Percentiles rank a stretch among this genome's conserved stretches.
Conservation (phyloP, 2,888 invertebrate genomes). For the Nemurella pictetii region DNA sequence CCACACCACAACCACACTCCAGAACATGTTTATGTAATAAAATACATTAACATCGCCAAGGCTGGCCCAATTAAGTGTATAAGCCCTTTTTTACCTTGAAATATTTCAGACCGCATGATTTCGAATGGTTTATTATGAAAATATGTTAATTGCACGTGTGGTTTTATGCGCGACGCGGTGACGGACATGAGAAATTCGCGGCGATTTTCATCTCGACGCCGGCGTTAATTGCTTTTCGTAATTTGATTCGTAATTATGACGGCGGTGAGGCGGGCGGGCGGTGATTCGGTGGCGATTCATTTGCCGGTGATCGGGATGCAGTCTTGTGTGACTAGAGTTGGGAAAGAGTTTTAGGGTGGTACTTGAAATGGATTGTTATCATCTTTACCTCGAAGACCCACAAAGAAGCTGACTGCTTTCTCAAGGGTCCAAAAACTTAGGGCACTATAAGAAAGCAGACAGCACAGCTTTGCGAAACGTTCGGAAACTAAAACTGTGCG, state of each 20-base stretch:
- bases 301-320: not conserved
- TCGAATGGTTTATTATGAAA: not conserved
- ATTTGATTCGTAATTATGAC: not conserved
- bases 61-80: conserved; percentile 5
- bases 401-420: too few relatives aligned
- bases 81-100: conserved; percentile 29
- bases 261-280: too few relatives aligned
- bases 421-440: too few relatives aligned
- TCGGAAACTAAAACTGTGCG: too few relatives aligned
- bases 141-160: not conserved
- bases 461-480: too few relatives aligned
- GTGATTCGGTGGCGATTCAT: not conserved
- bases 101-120: conserved; percentile 16
- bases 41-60: not conserved
- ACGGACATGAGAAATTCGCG: not conserved
- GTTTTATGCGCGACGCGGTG: too few relatives aligned
- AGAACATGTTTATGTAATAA: conserved; percentile 6
- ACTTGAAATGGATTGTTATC: too few relatives aligned
- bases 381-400: too few relatives aligned
- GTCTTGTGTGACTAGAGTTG: too few relatives aligned
- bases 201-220: not conserved
- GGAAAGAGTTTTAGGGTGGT: too few relatives aligned
- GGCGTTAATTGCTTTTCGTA: not conserved
- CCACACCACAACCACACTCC: not conserved
- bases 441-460: too few relatives aligned